Evolutionary conservation across 1,140 invertebrate species (phyloP), one percentile per base, ranked within the genome.

Genomic region (Plodia interpunctella): DNA sequence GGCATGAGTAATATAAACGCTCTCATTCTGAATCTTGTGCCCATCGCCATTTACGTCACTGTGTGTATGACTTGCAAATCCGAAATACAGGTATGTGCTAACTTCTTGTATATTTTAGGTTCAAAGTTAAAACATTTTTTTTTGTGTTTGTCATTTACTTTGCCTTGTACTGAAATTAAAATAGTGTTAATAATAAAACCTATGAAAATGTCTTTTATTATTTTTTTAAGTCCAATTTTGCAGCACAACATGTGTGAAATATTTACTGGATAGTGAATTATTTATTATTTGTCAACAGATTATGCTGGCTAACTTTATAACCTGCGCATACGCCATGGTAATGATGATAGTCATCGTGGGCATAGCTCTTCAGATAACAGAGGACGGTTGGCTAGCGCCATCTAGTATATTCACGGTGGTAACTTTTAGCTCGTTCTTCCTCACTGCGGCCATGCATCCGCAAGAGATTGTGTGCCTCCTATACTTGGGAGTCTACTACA

Each of bases 321-420:
- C 97, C 9, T 98, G 98, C 28, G 89, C 93, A 0, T 99, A 98
- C 81, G 95, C 95, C 0, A 91, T 99, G 64, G 90, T 98, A 1
- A 99, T 99, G 98, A 94, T 98, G 88, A 93, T 97, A 25, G 98
- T 98, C 0, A 90, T 98, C 5, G 95, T 99, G 15, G 97, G 96
- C 56, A 95, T 97, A 56, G 91, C 93, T 30, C 84, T 97, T 1
- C 95, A 97, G 87, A 95, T 97, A 57, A 84, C 92, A 0, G 92
- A 95, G 62, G 96, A 97, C 77, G 96, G 96, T 8, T 92, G 93
- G 71, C 60, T 95, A 9, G 94, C 96, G 0, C 96, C 96, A 0
- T 94, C 94, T 0, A 95, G 95, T 25, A 90, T 97, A 4, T 95
- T 97, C 74, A 94, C 96, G 0, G 80, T 96, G 0, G 77, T 95